phyloP scores from a whole-genome alignment of 2,888 invertebrate genomes.

The Chloroclystis v-ata region DNA sequence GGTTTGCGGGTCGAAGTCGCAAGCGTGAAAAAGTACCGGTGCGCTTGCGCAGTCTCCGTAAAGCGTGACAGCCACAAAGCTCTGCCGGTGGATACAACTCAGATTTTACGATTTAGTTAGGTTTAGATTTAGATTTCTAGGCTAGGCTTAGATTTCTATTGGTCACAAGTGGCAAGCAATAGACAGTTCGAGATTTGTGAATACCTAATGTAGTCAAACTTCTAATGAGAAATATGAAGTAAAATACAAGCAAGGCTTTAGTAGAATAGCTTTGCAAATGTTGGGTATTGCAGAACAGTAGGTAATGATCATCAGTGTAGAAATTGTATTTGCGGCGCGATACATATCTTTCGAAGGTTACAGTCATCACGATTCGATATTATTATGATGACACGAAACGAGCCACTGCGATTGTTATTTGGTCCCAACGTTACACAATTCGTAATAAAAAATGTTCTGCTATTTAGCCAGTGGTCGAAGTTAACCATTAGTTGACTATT shows the following conservation, averaged over 20 bases:
- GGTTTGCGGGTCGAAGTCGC: constrained; percentile 39
- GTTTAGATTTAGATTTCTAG: no score
- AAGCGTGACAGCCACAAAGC: constrained; percentile 28
- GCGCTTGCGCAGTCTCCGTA: constrained; percentile 31
- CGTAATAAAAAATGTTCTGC: no score
- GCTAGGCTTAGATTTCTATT: no score
- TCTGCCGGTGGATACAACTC: no score
- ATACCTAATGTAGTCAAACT: no score
- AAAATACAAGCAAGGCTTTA: no score
- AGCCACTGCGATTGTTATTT: not conserved
- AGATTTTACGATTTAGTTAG: no score
- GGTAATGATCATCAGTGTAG: constrained; percentile 1
- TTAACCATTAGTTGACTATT: no score
- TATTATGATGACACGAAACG: constrained; percentile 1
- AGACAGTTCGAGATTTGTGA: no score
- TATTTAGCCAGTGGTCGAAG: no score
- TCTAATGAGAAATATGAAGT: no score
- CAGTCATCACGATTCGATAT: constrained; percentile 13
- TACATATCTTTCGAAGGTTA: constrained; percentile 16
- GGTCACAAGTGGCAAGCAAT: no score
- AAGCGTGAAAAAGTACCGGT: constrained; percentile 47
- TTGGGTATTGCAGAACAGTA: constrained; percentile 6
- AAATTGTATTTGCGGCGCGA: constrained; percentile 12
- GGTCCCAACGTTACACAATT: constrained; percentile 3
- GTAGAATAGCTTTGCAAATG: not conserved